Conservation (phyloP, 2,888 invertebrate genomes). For the Arge pagana region DNA sequence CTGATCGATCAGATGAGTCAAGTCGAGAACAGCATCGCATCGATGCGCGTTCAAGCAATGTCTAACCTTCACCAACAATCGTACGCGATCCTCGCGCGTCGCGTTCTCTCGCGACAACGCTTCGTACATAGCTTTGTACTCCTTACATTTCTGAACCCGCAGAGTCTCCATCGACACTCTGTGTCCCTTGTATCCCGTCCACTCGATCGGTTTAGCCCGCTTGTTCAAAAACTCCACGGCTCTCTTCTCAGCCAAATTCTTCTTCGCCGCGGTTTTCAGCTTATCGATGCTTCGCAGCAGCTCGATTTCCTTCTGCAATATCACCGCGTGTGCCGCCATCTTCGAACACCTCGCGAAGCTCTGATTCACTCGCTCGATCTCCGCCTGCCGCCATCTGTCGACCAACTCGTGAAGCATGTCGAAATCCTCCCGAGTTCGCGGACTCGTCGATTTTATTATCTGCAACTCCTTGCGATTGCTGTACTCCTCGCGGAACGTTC, state of each 20-base stretch:
- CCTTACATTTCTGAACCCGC: conserved; percentile 76
- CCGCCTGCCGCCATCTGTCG: conserved; percentile 71
- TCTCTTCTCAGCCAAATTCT: conserved; percentile 66
- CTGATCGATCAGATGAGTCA: conserved; percentile 70
- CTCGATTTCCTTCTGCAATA: conserved; percentile 76
- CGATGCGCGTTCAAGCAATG: conserved; percentile 66
- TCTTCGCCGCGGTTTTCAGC: conserved; percentile 66
- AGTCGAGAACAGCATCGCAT: conserved; percentile 63
- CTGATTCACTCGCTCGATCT: conserved; percentile 64
- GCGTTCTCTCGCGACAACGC: conserved; percentile 66
- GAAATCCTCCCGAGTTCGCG: conserved; percentile 74
- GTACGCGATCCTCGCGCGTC: conserved; percentile 68
- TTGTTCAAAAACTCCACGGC: conserved; percentile 68
- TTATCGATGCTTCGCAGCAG: conserved; percentile 72
- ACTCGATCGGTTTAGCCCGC: conserved; percentile 73
- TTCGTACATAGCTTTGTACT: conserved; percentile 74
- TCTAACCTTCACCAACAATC: conserved; percentile 72
- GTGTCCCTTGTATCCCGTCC: conserved; percentile 72
- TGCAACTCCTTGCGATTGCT: conserved; percentile 61
- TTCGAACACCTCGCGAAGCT: conserved; percentile 29
- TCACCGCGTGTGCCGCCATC: conserved; percentile 71
- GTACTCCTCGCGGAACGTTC: conserved; percentile 7
- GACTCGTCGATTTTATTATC: conserved; percentile 46
- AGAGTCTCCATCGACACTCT: conserved; percentile 70
- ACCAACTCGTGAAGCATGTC: conserved; percentile 68